phyloP scores from a whole-genome alignment of 2,113 vertebrate species.

The Tragelaphus buxtoni region DNA sequence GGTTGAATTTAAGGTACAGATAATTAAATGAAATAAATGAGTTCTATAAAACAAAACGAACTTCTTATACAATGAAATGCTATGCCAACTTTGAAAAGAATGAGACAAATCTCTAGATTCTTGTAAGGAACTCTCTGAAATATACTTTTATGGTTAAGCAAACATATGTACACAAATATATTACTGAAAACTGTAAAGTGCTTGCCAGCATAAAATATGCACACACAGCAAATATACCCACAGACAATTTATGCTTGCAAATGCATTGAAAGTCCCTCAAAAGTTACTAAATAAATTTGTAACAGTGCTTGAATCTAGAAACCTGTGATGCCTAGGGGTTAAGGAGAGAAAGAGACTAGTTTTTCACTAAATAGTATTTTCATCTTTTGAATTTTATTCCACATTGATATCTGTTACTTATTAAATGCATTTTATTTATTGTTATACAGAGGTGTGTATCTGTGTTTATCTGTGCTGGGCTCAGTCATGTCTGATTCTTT shows the following conservation, averaged over 20 bases:
- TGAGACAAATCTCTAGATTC: not conserved
- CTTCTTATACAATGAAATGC: not conserved
- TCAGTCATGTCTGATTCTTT: not conserved
- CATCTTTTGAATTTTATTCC: not conserved
- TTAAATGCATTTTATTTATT: not conserved
- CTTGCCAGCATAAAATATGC: not conserved
- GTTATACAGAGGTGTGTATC: not conserved
- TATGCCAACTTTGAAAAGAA: not conserved
- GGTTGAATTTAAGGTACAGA: not conserved
- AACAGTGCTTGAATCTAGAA: not conserved
- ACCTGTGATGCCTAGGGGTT: not conserved
- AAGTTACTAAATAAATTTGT: not conserved
- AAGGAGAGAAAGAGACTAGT: not conserved
- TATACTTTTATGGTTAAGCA: not conserved
- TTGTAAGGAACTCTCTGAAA: not conserved
- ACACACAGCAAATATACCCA: not conserved
- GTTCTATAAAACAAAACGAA: not conserved
- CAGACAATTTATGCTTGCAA: not conserved
- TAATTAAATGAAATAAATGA: not conserved
- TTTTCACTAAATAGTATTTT: not conserved
- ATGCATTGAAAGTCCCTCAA: not conserved
- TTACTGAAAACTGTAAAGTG: not conserved
- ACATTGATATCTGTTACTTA: not conserved
- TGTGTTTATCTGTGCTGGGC: not conserved
- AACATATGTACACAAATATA: not conserved